A percentile compares a stretch with the other conserved stretches of the same genome.
Conservation (phyloP, 2,797 vertebrate genomes). For the Notolabrus celidotus region DNA sequence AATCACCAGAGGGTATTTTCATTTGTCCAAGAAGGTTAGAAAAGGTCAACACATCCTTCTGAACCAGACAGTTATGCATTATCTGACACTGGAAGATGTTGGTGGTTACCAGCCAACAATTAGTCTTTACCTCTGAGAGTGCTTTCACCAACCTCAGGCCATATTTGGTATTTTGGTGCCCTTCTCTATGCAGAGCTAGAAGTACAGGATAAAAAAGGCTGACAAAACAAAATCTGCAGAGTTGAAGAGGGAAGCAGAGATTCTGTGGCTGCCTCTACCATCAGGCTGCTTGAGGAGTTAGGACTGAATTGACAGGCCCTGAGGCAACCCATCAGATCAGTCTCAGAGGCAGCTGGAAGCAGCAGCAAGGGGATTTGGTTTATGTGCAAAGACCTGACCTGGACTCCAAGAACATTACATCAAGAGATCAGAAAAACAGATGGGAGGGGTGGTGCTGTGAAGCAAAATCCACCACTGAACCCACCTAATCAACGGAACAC, state of each 20-base stretch:
- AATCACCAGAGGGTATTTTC: no score
- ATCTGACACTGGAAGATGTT: neutral
- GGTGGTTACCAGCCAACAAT: neutral
- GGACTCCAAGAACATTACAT: neutral
- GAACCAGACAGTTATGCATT: neutral
- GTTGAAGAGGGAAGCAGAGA: neutral
- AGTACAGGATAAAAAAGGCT: neutral
- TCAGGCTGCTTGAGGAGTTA: neutral
- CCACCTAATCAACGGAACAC: no score
- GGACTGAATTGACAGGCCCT: neutral
- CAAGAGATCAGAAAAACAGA: neutral
- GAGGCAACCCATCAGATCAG: neutral
- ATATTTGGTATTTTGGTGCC: neutral
- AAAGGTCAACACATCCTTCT: no score
- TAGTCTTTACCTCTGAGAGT: neutral
- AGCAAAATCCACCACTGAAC: neutral
- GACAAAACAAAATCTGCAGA: neutral
- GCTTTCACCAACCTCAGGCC: neutral
- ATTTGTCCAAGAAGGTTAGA: no score
- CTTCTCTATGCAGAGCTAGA: neutral
- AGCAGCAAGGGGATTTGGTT: neutral
- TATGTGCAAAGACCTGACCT: neutral
- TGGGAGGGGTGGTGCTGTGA: neutral
- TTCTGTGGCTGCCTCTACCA: neutral
- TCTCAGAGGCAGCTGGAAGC: neutral